Conservation (phyloP, 2,113 vertebrate species). For the Etia nguti region DNA sequence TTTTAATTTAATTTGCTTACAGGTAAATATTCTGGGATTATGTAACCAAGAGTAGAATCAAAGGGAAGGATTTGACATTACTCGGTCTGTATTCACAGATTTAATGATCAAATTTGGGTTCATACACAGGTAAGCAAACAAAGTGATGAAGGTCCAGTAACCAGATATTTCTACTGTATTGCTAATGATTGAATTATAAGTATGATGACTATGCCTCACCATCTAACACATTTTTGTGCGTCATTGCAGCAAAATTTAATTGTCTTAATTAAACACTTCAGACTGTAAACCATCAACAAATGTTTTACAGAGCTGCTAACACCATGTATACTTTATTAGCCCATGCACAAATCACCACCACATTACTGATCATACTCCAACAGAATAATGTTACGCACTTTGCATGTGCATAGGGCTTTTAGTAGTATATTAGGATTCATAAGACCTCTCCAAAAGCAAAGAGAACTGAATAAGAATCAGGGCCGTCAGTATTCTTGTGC, state of each 20-base stretch:
- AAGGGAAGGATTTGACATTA: background rate
- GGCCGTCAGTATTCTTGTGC: background rate
- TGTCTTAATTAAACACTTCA: background rate
- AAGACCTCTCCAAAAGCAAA: background rate
- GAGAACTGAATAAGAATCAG: slow-evolving; percentile 12
- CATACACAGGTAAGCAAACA: background rate
- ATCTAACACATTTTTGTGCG: background rate
- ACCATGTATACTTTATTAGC: background rate
- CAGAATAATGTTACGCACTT: background rate
- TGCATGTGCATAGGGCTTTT: background rate
- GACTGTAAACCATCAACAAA: background rate
- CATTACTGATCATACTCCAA: background rate
- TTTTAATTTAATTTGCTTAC: background rate
- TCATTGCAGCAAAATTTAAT: background rate
- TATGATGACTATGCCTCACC: background rate
- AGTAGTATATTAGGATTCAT: slow-evolving; percentile 23
- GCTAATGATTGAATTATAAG: background rate
- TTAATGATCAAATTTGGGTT: background rate
- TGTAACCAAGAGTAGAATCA: background rate
- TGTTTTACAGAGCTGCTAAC: background rate
- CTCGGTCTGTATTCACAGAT: background rate
- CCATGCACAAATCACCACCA: background rate
- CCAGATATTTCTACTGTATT: background rate
- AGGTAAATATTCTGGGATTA: background rate
- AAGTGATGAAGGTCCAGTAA: background rate